These are phyloP conservation scores for Trypoxylon attenuatum DNA, from an alignment of 2,888 invertebrate genomes.

Conservation along the genomic window DNA sequence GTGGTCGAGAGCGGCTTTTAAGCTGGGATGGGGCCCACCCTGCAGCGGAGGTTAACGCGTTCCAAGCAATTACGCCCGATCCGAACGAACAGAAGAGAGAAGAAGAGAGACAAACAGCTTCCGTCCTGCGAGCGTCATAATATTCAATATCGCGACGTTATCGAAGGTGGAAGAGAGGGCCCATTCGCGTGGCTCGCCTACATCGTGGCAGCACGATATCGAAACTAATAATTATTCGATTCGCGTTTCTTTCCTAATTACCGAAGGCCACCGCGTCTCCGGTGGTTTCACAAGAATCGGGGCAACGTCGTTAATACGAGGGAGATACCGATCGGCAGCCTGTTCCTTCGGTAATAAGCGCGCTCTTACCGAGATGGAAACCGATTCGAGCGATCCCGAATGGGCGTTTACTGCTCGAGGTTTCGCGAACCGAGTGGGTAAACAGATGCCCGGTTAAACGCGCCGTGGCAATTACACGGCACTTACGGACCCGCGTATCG, in stretches of 20 bases:
- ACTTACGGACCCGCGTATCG: constrained; percentile 52
- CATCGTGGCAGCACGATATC: constrained; percentile 14
- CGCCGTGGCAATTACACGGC: constrained; percentile 63
- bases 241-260: constrained; percentile 43
- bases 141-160: constrained; percentile 14
- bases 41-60: not conserved
- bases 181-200: not conserved
- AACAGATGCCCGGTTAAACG: constrained; percentile 62
- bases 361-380: constrained; percentile 43
- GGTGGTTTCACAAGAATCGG: constrained; percentile 37
- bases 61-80: not conserved
- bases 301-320: constrained; percentile 43
- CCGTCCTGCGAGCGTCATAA: constrained; percentile 7
- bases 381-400: constrained; percentile 42
- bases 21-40: not conserved
- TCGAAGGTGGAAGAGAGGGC: constrained; percentile 2
- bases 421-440: constrained; percentile 62
- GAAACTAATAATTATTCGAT: constrained; percentile 39
- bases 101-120: constrained; percentile 4
- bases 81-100: not conserved
- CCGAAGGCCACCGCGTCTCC: constrained; percentile 33
- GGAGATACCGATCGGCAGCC: constrained; percentile 47
- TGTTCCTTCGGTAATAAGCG: constrained; percentile 46
- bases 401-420: constrained; percentile 43
- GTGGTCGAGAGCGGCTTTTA: not conserved